Evolutionary conservation across 2,797 vertebrate species (phyloP).

Genomic region (Naso thynnoides): DNA sequence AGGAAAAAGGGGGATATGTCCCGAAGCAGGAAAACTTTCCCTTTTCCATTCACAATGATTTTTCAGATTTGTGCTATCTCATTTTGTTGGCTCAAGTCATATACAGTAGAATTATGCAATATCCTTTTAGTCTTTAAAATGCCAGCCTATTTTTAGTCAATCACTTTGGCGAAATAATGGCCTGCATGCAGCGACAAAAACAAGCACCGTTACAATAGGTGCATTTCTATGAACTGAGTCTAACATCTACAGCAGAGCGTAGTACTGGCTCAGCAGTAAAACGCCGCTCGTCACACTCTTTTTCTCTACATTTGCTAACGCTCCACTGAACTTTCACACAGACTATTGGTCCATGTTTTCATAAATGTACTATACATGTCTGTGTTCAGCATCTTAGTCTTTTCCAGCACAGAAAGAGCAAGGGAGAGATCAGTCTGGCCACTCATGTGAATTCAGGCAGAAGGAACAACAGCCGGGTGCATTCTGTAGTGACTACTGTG

Average conservation of each 20-base stretch:
- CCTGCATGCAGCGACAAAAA: slow-evolving; percentile 30
- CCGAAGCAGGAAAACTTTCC: neutral
- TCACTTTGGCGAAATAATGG: slow-evolving; percentile 31
- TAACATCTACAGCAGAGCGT: slow-evolving; percentile 27
- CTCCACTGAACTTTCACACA: slow-evolving; percentile 65
- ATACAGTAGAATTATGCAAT: slow-evolving; percentile 39
- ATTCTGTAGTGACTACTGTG: slow-evolving; percentile 62
- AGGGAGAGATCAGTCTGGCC: slow-evolving; percentile 71
- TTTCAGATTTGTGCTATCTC: neutral
- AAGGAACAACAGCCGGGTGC: slow-evolving; percentile 73
- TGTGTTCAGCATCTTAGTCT: slow-evolving; percentile 64
- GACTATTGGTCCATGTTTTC: slow-evolving; percentile 65
- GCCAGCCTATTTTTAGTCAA: slow-evolving; percentile 43
- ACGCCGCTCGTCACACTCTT: slow-evolving; percentile 32
- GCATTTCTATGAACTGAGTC: slow-evolving; percentile 23
- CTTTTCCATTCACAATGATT: no score
- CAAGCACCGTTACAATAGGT: slow-evolving; percentile 9
- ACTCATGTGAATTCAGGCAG: slow-evolving; percentile 78
- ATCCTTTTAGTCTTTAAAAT: slow-evolving; percentile 60
- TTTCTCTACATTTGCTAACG: slow-evolving; percentile 47
- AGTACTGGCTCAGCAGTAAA: slow-evolving; percentile 35
- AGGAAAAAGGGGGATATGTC: neutral
- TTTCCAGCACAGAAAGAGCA: slow-evolving; percentile 63
- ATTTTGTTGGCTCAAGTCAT: slow-evolving; percentile 34
- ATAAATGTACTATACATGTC: slow-evolving; percentile 77